phyloP scores from a whole-genome alignment of 2,888 invertebrate species.

The Cantharis rufa region DNA sequence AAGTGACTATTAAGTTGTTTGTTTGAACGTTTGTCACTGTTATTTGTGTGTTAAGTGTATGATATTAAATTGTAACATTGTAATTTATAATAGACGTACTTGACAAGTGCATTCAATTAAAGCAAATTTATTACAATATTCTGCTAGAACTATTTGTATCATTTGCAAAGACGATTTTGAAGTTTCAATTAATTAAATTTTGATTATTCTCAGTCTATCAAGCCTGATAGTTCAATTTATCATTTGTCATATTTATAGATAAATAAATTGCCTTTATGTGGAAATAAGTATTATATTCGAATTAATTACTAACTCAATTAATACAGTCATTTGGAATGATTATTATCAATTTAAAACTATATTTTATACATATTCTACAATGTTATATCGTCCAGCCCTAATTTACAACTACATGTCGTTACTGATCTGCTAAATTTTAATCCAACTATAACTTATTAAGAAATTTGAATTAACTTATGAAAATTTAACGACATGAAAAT shows the following conservation, averaged over 20 bases:
- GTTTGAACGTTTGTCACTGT: neutral
- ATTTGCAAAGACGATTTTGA: neutral
- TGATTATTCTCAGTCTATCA: neutral
- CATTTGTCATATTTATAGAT: neutral
- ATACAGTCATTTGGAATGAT: neutral
- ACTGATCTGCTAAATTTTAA: too few relatives aligned
- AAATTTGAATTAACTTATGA: too few relatives aligned
- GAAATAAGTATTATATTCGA: neutral
- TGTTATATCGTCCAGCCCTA: too few relatives aligned
- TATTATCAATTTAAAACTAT: too few relatives aligned
- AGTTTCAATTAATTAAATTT: slow-evolving; percentile 11
- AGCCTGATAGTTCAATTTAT: neutral
- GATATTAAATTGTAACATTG: slow-evolving; percentile 20
- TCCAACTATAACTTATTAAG: too few relatives aligned
- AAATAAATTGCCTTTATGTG: neutral
- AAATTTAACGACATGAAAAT: too few relatives aligned
- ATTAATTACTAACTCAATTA: neutral
- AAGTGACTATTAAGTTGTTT: neutral
- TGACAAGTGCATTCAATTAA: neutral
- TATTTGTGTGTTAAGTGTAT: slow-evolving; percentile 20
- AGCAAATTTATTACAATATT: neutral
- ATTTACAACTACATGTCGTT: too few relatives aligned
- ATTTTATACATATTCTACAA: too few relatives aligned
- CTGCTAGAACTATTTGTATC: neutral
- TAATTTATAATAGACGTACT: neutral